Percentiles rank a stretch among this genome's conserved stretches.
Evolutionary conservation across 2,888 invertebrate genomes (phyloP).

Genomic region (Leucozona laternaria): DNA sequence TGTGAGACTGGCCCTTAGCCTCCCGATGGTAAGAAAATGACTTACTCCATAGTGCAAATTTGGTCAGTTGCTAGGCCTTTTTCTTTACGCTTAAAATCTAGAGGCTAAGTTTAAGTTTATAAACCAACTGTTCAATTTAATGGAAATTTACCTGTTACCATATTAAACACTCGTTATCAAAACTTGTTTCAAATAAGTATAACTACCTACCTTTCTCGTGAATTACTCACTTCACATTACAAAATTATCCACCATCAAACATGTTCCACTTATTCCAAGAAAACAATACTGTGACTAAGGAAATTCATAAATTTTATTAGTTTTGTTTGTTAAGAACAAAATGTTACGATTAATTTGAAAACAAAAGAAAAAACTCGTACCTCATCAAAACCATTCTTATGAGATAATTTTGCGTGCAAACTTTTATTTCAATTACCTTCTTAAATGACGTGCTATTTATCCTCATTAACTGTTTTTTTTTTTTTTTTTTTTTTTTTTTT

Average conservation of each 20-base stretch:
- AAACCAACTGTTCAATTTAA: no score
- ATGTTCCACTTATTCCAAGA: neutral
- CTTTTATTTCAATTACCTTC: neutral
- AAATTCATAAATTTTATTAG: neutral
- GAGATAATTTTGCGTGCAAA: neutral
- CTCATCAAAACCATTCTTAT: neutral
- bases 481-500: neutral
- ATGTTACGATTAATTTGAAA: neutral
- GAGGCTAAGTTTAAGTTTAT: no score
- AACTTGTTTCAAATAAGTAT: slow-evolving; percentile 5
- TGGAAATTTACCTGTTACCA: no score
- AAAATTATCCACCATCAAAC: neutral
- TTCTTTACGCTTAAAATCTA: no score
- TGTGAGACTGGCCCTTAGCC: no score
- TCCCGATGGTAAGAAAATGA: no score
- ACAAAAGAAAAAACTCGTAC: neutral
- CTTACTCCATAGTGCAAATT: no score
- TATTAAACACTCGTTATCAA: no score
- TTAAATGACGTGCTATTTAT: neutral
- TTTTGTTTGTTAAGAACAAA: neutral
- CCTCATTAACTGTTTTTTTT: neutral
- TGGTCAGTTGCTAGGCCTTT: no score
- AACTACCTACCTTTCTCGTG: neutral
- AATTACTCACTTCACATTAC: neutral
- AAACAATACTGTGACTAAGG: neutral